Evolutionary conservation across 2,797 vertebrate genomes (phyloP).

Genomic region (Etheostoma perlongum): DNA sequence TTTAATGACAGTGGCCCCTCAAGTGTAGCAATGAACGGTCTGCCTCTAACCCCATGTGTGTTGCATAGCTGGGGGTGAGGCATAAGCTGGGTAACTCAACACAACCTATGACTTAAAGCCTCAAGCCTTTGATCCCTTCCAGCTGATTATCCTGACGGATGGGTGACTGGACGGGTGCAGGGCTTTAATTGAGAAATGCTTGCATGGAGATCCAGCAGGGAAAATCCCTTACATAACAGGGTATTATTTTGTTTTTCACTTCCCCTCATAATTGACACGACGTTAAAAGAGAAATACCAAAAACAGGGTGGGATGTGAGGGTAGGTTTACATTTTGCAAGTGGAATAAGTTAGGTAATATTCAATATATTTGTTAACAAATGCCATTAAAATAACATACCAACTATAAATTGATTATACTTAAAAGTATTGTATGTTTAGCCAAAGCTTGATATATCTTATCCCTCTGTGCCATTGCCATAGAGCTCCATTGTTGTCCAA

Average conservation of each 20-base stretch:
- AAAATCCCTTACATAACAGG: constrained; percentile 65
- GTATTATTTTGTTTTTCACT: constrained; percentile 63
- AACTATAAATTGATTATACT: too few relatives aligned
- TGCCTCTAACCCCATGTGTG: constrained; percentile 51
- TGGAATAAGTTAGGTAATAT: not conserved
- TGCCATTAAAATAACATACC: not conserved
- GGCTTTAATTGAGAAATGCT: constrained; percentile 75
- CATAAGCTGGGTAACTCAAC: constrained; percentile 48
- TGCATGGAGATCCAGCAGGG: constrained; percentile 63
- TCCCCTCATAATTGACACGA: constrained; percentile 26
- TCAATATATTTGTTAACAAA: not conserved
- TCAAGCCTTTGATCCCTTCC: constrained; percentile 76
- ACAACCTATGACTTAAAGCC: constrained; percentile 57
- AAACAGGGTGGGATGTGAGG: not conserved
- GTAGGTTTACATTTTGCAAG: not conserved
- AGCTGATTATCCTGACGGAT: constrained; percentile 77
- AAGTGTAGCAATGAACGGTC: constrained; percentile 27
- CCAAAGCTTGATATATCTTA: not conserved
- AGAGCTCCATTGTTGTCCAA: not conserved
- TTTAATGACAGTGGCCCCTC: constrained; percentile 39
- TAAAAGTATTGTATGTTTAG: not conserved
- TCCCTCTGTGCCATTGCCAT: not conserved
- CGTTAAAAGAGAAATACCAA: constrained; percentile 1
- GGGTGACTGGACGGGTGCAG: constrained; percentile 50
- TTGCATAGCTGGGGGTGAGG: constrained; percentile 38